phyloP scores from a whole-genome alignment of 2,888 invertebrate species.

The Coleophora deauratella region DNA sequence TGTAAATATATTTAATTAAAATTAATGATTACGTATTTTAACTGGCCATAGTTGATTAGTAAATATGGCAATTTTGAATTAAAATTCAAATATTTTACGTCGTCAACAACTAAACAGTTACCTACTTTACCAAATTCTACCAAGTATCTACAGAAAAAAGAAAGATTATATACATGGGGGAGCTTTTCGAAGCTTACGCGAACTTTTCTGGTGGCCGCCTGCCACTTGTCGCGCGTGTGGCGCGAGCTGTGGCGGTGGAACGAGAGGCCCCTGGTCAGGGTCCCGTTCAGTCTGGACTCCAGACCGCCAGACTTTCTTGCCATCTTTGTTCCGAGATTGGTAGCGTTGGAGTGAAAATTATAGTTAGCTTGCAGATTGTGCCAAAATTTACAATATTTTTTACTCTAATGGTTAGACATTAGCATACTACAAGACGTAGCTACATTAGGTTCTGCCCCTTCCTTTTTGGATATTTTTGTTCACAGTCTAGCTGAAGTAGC shows the following conservation, averaged over 20 bases:
- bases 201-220: constrained; percentile 81
- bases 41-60: no score
- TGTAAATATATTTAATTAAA: no score
- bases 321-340: constrained; percentile 57
- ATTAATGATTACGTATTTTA: no score
- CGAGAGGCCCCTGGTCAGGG: constrained; percentile 77
- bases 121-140: no score
- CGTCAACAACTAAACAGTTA: no score
- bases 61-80: no score
- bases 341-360: constrained; percentile 40
- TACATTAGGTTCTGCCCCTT: no score
- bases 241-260: constrained; percentile 70
- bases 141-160: constrained; percentile 20
- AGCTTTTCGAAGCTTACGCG: constrained; percentile 75
- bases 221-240: constrained; percentile 75
- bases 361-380: not conserved
- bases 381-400: no score
- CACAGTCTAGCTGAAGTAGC: constrained; percentile 3
- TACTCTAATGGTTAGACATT: no score
- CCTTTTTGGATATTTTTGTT: no score
- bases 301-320: constrained; percentile 78
- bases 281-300: constrained; percentile 78
- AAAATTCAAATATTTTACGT: no score
- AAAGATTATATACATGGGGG: constrained; percentile 10
- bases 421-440: no score